Conservation (phyloP, 2,888 invertebrate genomes). For the Terebella lapidaria region DNA sequence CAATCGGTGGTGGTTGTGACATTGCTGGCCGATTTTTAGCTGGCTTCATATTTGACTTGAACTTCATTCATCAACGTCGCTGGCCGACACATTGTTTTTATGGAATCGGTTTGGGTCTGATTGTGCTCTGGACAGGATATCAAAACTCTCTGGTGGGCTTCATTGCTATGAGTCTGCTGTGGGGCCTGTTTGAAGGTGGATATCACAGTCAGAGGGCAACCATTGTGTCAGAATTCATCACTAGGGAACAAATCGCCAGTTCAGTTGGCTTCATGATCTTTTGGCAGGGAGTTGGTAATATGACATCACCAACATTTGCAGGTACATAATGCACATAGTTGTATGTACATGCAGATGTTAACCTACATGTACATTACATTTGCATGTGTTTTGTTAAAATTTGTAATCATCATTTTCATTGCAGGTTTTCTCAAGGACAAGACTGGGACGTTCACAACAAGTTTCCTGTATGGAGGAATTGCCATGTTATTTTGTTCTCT, state of each 20-base stretch:
- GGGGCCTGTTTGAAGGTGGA: conserved; percentile 31
- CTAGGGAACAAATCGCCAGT: conserved; percentile 29
- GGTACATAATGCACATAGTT: conserved; percentile 22
- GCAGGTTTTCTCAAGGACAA: conserved; percentile 4
- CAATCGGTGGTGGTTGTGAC: conserved; percentile 83
- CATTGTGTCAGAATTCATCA: conserved; percentile 33
- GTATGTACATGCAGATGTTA: background rate
- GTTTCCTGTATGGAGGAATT: background rate
- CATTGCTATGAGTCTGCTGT: conserved; percentile 23
- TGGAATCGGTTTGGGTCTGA: conserved; percentile 26
- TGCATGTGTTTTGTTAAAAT: background rate
- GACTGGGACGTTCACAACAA: background rate
- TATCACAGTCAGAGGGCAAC: conserved; percentile 36
- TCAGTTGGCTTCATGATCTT: conserved; percentile 34
- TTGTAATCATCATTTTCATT: background rate
- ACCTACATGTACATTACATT: background rate
- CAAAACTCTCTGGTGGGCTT: conserved; percentile 14
- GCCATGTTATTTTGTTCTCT: background rate
- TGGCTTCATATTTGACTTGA: conserved; percentile 31
- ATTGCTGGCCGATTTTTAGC: conserved; percentile 74
- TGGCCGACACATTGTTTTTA: conserved; percentile 13
- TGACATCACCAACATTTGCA: conserved; percentile 33
- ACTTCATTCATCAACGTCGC: background rate
- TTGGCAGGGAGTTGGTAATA: conserved; percentile 35
- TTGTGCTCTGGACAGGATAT: conserved; percentile 20